Conservation (phyloP, 2,113 vertebrate species). For the Ctenomys sociabilis region DNA sequence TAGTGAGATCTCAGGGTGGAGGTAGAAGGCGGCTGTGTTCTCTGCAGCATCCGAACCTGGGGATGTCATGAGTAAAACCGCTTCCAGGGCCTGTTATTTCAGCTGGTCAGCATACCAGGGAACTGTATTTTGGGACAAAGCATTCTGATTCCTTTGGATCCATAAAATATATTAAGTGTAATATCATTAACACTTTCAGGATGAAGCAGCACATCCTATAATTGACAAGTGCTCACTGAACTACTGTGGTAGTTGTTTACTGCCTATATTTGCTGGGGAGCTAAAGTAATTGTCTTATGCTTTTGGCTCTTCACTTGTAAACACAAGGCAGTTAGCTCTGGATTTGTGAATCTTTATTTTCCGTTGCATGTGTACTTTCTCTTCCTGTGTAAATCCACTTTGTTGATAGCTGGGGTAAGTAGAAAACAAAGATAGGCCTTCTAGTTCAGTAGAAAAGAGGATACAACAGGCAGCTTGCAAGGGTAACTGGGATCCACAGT, state of each 20-base stretch:
- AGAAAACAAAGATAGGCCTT: conserved; percentile 3
- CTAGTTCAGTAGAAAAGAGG: conserved; percentile 44
- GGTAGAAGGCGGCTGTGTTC: background rate
- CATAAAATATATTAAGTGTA: background rate
- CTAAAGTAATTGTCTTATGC: conserved; percentile 21
- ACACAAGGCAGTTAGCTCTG: background rate
- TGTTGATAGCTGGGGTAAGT: conserved; percentile 24
- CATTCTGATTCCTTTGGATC: background rate
- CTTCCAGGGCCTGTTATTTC: background rate
- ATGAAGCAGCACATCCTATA: background rate
- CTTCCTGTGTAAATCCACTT: background rate
- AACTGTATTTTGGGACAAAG: background rate
- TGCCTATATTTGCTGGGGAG: conserved; percentile 16
- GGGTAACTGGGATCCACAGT: background rate
- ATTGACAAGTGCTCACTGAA: background rate
- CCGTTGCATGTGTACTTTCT: background rate
- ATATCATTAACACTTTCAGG: background rate
- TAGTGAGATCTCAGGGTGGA: background rate
- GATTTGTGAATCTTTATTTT: conserved; percentile 40
- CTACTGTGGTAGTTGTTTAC: conserved; percentile 5
- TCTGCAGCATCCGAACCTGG: background rate
- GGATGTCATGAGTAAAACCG: background rate
- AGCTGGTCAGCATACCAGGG: background rate
- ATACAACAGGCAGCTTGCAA: background rate
- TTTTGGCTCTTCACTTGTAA: conserved; percentile 31